A percentile compares a stretch with the other conserved stretches of the same genome.
Conservation (phyloP, 2,888 invertebrate genomes). For the Chymomyza procnemis region DNA sequence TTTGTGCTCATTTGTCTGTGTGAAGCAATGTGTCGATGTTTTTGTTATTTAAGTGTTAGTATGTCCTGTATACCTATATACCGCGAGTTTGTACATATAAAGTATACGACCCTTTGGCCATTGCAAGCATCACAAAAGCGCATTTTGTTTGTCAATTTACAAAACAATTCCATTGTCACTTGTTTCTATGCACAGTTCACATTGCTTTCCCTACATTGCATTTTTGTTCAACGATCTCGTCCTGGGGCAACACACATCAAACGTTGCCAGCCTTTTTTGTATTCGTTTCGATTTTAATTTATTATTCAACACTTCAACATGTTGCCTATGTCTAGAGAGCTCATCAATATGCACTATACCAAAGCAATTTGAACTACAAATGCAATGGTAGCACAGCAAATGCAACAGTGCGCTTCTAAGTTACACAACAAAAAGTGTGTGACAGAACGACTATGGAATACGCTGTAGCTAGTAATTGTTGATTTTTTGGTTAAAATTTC, state of each 20-base stretch:
- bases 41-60: background rate
- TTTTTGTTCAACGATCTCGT: background rate
- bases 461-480: no score
- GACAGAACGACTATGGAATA: no score
- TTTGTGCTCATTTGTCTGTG: conserved; percentile 1
- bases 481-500: no score
- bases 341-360: conserved; percentile 1
- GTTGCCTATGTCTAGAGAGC: background rate
- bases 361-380: background rate
- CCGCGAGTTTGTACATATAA: conserved; percentile 33
- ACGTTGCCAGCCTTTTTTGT: background rate
- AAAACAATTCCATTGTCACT: conserved; percentile 10
- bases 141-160: conserved; percentile 10
- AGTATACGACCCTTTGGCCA: conserved; percentile 55
- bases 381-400: no score
- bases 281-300: background rate
- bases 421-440: background rate
- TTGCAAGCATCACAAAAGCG: conserved; percentile 5
- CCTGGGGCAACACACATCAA: background rate
- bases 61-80: background rate
- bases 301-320: conserved; percentile 4
- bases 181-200: background rate
- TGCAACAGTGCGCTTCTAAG: no score
- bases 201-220: background rate
- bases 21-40: background rate